Evolutionary conservation across 2,888 invertebrate genomes (phyloP).

Genomic region (Timema cristinae): DNA sequence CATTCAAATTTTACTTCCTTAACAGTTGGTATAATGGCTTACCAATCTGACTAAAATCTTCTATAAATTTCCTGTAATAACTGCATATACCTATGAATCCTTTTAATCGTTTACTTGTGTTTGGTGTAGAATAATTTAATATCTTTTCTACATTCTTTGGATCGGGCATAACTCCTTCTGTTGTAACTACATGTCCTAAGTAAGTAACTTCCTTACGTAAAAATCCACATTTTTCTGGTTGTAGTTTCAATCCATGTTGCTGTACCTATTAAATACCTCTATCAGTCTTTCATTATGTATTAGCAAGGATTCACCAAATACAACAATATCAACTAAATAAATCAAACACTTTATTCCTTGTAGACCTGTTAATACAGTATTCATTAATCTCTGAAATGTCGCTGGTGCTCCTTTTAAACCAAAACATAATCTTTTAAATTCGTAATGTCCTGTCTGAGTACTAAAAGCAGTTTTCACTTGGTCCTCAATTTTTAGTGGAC

Average conservation of each 20-base stretch:
- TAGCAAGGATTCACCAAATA: not conserved
- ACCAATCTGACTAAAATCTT: conserved; percentile 37
- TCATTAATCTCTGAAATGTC: too few relatives aligned
- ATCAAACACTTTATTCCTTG: not conserved
- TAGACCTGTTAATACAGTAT: not conserved
- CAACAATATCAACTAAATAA: not conserved
- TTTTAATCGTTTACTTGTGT: conserved; percentile 28
- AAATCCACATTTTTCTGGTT: conserved; percentile 34
- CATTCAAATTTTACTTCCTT: not conserved
- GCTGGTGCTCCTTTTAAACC: too few relatives aligned
- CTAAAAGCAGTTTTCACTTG: too few relatives aligned
- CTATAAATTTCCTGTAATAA: conserved; percentile 43
- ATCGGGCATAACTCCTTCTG: conserved; percentile 33
- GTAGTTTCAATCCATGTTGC: conserved; percentile 27
- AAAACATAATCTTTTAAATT: too few relatives aligned
- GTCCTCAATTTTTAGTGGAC: too few relatives aligned
- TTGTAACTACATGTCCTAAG: conserved; percentile 31
- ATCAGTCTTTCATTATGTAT: not conserved
- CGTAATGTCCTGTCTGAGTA: too few relatives aligned
- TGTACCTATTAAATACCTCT: conserved; percentile 11
- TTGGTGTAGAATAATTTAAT: conserved; percentile 31
- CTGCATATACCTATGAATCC: conserved; percentile 41
- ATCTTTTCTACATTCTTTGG: conserved; percentile 32
- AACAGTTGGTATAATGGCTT: conserved; percentile 35
- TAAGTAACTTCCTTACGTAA: conserved; percentile 12